These are phyloP conservation scores for Parnassius smintheus DNA, from an alignment of 2,888 invertebrate genomes.

Conservation along the genomic window DNA sequence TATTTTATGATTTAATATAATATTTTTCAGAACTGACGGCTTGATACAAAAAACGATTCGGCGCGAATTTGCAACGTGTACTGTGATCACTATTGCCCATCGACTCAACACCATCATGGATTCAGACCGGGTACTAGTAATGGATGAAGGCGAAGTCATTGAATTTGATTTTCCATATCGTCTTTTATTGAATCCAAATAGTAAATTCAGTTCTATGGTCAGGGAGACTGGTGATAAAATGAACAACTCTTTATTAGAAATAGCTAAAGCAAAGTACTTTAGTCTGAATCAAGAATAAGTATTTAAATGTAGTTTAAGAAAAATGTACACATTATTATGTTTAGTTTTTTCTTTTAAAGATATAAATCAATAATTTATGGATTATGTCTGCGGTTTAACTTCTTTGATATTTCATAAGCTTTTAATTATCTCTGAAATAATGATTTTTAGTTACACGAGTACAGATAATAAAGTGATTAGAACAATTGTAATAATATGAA, in stretches of 20 bases:
- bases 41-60: slow-evolving; percentile 92
- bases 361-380: no score
- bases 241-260: slow-evolving; percentile 52
- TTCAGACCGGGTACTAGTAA: slow-evolving; percentile 91
- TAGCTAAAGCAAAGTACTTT: slow-evolving; percentile 61
- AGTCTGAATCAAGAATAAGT: slow-evolving; percentile 38
- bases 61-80: slow-evolving; percentile 87
- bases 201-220: slow-evolving; percentile 84
- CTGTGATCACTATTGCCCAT: slow-evolving; percentile 95
- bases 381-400: no score
- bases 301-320: slow-evolving; percentile 1
- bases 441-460: no score
- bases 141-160: slow-evolving; percentile 88
- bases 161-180: slow-evolving; percentile 86
- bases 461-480: no score
- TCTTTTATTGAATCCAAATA: slow-evolving; percentile 80
- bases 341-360: no score
- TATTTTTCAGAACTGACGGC: slow-evolving; percentile 79
- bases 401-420: no score
- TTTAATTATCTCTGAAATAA: no score
- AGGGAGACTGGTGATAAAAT: slow-evolving; percentile 82
- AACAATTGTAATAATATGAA: no score
- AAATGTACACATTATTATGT: no score
- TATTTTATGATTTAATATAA: no score
- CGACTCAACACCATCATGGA: slow-evolving; percentile 95